Evolutionary conservation across 2,797 vertebrate genomes (phyloP).

Genomic region (Dipus sagitta): DNA sequence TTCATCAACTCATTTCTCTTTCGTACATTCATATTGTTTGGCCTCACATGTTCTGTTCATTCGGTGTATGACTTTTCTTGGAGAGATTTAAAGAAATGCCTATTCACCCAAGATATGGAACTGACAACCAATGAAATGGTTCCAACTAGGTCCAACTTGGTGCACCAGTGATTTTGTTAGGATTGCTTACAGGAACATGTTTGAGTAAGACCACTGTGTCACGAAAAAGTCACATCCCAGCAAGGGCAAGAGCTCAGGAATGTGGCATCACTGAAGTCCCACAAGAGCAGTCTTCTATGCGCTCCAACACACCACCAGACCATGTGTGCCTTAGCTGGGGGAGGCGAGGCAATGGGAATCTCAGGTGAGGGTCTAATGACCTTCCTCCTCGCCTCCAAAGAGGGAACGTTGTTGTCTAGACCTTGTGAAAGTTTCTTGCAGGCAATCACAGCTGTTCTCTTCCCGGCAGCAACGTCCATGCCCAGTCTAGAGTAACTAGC

Average conservation of each 20-base stretch:
- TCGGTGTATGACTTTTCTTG: background rate
- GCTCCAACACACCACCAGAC: background rate
- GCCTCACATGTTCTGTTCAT: background rate
- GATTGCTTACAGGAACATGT: too few species aligned
- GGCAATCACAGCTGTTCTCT: background rate
- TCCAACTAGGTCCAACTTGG: background rate
- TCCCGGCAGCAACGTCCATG: background rate
- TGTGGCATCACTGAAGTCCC: background rate
- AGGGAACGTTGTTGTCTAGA: background rate
- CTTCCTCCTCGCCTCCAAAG: background rate
- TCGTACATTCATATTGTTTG: constrained; percentile 39
- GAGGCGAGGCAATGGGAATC: background rate
- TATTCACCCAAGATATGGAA: background rate
- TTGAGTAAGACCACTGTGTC: background rate
- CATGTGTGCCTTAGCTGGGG: background rate
- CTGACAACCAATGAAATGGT: background rate
- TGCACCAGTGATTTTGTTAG: background rate
- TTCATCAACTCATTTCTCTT: background rate
- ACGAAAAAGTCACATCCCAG: background rate
- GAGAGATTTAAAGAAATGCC: background rate
- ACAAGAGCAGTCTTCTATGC: background rate
- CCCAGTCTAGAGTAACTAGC: background rate
- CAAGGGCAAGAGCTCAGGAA: background rate
- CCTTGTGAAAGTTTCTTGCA: background rate
- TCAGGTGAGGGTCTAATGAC: background rate